Evolutionary conservation across 2,888 invertebrate genomes (phyloP), one percentile per base, ranked within the genome.

Genomic region (Dynastes maya): DNA sequence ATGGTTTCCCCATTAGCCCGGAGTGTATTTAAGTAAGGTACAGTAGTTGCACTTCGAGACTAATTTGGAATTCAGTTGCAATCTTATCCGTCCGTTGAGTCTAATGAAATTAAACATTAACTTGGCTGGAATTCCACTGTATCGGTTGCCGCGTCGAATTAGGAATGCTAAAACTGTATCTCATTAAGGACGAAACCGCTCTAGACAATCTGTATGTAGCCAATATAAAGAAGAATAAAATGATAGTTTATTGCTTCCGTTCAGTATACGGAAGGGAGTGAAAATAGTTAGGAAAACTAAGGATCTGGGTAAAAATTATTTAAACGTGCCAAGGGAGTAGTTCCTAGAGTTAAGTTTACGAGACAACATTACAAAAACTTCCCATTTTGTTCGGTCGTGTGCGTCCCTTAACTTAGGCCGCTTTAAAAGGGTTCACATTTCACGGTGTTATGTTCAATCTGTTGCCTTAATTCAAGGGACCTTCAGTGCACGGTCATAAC

Each of bases 381-480:
- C 61, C 72, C 61, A 74, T 61, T 74, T 63, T 74, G 37, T 37
- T 40, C 58, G 22, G 61, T 74, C 45, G 72, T 63, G 13, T 22
- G 45, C 45, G 61, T 45, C 72, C 72, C 61, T 74, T 61, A 63
- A 61, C 72, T 74, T 45, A 61, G 72, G 72, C 37, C 61, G 27
- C 49, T 74, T 74, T 74, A 74, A 74, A 74, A 74, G 72, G 72
- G 72, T 74, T 74, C 72, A 63, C 72, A 74, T 74, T 74, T 74
- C 72, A 74, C 29, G 29, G 58, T 22, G 61, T 61, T 74, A 74
- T 61, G 72, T 63, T 74, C 72, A 72, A 74, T 74, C 72, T 74
- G 72, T 74, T 74, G 63, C 72, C 72, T 63, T 74, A 74, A 74
- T 74, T 74, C 72, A 71, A 9, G 68, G 29, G 51, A 45, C 61